Evolutionary conservation across 1,140 invertebrate genomes (phyloP).

Genomic region (Zaprionus vittiger): DNA sequence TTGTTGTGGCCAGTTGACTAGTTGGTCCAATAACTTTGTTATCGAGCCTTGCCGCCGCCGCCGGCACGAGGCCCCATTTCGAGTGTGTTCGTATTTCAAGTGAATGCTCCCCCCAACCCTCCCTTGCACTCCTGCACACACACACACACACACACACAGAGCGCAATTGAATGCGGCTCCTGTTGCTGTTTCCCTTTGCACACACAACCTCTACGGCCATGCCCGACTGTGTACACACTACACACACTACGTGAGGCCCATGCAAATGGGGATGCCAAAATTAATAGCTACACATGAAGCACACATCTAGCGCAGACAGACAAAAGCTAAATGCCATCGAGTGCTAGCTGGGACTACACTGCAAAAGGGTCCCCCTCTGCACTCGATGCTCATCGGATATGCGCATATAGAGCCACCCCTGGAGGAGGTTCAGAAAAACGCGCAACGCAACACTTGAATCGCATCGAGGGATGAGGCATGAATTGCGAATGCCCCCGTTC

Average conservation of each 20-base stretch:
- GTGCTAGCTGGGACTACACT: neutral
- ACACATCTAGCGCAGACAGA: neutral
- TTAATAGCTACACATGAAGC: neutral
- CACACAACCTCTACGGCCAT: neutral
- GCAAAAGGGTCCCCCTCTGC: neutral
- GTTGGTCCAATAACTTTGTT: slow-evolving; percentile 46
- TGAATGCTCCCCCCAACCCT: neutral
- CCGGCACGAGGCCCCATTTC: neutral
- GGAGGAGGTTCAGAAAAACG: neutral
- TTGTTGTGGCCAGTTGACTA: slow-evolving; percentile 13
- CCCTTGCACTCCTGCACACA: too few relatives aligned
- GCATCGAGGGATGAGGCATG: neutral
- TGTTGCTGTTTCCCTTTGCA: slow-evolving; percentile 9
- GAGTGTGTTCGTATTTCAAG: slow-evolving; percentile 22
- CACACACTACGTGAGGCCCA: slow-evolving; percentile 2
- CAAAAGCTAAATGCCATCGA: slow-evolving; percentile 26
- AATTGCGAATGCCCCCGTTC: neutral
- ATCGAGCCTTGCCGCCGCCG: slow-evolving; percentile 28
- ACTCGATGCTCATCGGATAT: neutral
- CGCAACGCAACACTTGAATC: neutral
- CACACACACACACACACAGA: too few relatives aligned
- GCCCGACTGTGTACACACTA: neutral
- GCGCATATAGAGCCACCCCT: neutral
- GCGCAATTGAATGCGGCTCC: slow-evolving; percentile 14
- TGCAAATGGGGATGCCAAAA: neutral